Conservation (phyloP, 2,113 vertebrate species). For the Alaudala cheleensis region DNA sequence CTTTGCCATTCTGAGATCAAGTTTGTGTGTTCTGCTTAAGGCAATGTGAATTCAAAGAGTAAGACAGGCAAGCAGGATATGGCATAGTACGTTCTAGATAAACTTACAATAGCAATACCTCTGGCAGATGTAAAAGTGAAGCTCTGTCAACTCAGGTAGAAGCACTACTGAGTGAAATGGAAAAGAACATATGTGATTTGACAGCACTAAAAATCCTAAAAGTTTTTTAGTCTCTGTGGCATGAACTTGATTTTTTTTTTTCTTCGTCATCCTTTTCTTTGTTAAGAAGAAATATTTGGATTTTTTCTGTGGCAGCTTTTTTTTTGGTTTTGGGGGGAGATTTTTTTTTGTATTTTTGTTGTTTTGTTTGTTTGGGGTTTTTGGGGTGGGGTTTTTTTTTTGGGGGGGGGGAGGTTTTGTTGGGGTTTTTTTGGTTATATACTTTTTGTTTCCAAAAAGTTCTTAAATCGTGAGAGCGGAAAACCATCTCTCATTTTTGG, state of each 20-base stretch:
- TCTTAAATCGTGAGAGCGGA: background rate
- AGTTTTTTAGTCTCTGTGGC: background rate
- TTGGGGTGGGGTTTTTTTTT: too few species aligned
- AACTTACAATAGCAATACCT: background rate
- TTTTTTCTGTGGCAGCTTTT: background rate
- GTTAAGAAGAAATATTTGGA: background rate
- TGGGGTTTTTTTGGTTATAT: background rate
- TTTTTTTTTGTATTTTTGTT: background rate
- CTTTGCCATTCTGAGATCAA: background rate
- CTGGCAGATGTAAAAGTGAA: background rate
- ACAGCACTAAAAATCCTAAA: background rate
- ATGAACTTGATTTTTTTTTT: background rate
- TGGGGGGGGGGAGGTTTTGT: accelerated
- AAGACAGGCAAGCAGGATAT: background rate
- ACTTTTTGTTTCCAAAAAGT: background rate
- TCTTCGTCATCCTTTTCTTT: background rate
- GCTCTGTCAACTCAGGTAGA: constrained; percentile 13
- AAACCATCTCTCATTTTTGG: background rate
- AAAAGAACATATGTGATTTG: background rate
- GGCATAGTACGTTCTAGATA: background rate
- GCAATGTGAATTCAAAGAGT: background rate
- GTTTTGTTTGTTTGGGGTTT: background rate
- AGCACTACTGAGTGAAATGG: background rate
- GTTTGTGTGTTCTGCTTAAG: constrained; percentile 17
- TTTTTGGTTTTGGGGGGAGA: background rate